phyloP scores from a whole-genome alignment of 2,113 vertebrate genomes.

The Alosa alosa region DNA sequence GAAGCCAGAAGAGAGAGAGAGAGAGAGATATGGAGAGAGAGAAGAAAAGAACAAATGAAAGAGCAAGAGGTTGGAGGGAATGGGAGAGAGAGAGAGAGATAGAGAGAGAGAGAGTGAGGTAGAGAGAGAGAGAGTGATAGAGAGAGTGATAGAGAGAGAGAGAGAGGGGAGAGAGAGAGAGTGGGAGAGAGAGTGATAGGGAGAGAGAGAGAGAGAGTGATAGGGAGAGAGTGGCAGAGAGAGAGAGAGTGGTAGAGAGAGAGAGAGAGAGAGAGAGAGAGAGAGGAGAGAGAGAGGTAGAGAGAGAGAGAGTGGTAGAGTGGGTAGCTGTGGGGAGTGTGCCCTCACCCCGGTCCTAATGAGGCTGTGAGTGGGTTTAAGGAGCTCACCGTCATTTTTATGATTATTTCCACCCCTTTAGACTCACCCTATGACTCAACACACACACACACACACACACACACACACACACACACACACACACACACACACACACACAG shows the following conservation, averaged over 20 bases:
- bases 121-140: no score
- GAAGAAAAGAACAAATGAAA: slow-evolving; percentile 18
- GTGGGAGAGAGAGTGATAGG: no score
- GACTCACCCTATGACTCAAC: slow-evolving; percentile 4
- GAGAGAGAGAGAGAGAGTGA: no score
- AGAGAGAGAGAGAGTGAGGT: no score
- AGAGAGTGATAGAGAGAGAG: no score
- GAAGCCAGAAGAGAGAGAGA: background rate
- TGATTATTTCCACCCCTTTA: background rate
- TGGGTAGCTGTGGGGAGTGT: background rate
- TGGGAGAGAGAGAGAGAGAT: no score
- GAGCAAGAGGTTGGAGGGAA: background rate
- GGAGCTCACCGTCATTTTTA: slow-evolving; percentile 41
- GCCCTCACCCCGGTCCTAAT: background rate
- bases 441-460: background rate
- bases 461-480: slow-evolving; percentile 26
- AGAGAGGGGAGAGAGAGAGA: no score
- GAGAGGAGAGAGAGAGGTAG: slow-evolving; percentile 21
- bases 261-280: background rate
- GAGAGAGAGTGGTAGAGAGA: no score
- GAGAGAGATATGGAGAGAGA: background rate
- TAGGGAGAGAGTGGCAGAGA: no score
- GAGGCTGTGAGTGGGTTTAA: background rate
- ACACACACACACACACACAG: slow-evolving; percentile 24
- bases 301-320: background rate